Base-by-base conservation (phyloP, 35 echinoderm and acorn worm species). In the Ophioderma brevispina region DNA sequence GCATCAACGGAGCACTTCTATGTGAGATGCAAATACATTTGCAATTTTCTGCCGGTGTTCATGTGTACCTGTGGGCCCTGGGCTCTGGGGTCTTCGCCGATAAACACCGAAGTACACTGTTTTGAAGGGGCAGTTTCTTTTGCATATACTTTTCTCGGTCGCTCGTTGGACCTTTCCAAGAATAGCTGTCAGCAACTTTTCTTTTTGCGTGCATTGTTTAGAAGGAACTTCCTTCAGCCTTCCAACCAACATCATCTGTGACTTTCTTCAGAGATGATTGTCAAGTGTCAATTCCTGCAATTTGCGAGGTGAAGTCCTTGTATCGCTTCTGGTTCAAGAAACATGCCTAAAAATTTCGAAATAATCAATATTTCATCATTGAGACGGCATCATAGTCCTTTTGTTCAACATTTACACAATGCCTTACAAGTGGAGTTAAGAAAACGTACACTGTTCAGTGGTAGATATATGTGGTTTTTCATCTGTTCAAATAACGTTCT, bases 121-220 rank as follows among this genome's bases (percentile, higher is more conserved):
- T 52, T 52, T 52, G 46, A 52, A 52, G 46, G 46, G 46, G 46
- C 46, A 52, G 46, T 52, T 52, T 52, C 46, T 52, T 52, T 52
- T 52, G 21, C 46, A n/a, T n/a, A 52, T 52, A 52, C 46, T 8
- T 52, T 52, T 52, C 21, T 52, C 46, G n/a, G n/a, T n/a, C n/a
- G n/a, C n/a, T 70, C 23, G 59, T 70, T 70, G 59, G 5, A 70
- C 59, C 59, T 70, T 70, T 70, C 59, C 59, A 8, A 70, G 59
- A 70, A 70, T 70, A 70, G n/a, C n/a, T n/a, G n/a, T 8, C 46
- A 11, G 46, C 59, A 70, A 8, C 2, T 70, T 70, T 15, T 70
- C 59, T n/a, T n/a, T n/a, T n/a, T 70, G 59, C 10, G 59, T 70
- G 59, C 59, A 70, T 70, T 70, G 59, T n/a, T 70, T 70, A 70